These are phyloP conservation scores for Cyanistes caeruleus DNA, from an alignment of 2,113 vertebrate species.

Conservation along the genomic window DNA sequence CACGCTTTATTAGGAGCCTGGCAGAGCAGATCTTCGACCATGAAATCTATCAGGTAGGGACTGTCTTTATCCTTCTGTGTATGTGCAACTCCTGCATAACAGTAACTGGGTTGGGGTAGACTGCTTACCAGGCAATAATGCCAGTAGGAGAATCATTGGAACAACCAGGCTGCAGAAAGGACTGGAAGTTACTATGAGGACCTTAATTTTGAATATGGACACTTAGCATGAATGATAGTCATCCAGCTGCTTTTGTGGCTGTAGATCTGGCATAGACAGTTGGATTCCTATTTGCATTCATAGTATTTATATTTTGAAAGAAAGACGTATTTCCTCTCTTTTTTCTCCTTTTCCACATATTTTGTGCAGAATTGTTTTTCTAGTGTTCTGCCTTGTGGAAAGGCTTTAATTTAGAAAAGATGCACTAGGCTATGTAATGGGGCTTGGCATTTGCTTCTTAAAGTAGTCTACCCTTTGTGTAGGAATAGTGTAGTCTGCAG, in stretches of 20 bases:
- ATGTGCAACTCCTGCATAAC: not conserved
- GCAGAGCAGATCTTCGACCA: not conserved
- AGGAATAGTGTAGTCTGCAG: not conserved
- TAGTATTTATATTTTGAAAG: not conserved
- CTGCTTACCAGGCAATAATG: not conserved
- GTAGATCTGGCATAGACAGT: not conserved
- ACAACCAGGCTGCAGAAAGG: not conserved
- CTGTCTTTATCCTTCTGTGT: not conserved
- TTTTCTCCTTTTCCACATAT: not conserved
- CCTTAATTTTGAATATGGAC: not conserved
- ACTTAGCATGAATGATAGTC: not conserved
- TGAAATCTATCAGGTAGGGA: not conserved
- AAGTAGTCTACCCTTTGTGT: not conserved
- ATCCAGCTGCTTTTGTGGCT: not conserved
- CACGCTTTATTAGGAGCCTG: not conserved
- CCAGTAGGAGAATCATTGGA: not conserved
- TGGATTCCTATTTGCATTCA: not conserved
- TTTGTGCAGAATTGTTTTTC: not conserved
- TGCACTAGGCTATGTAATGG: not conserved
- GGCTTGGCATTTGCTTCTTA: not conserved
- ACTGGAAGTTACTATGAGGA: not conserved
- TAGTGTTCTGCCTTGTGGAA: not conserved
- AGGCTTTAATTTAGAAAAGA: constrained; percentile 14
- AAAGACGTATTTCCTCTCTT: not conserved
- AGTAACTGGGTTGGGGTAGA: not conserved